Percentiles rank a stretch among this genome's conserved stretches.
These are phyloP conservation scores for Eumaeus atala DNA, from an alignment of 1,140 invertebrate species.

Conservation along the genomic window DNA sequence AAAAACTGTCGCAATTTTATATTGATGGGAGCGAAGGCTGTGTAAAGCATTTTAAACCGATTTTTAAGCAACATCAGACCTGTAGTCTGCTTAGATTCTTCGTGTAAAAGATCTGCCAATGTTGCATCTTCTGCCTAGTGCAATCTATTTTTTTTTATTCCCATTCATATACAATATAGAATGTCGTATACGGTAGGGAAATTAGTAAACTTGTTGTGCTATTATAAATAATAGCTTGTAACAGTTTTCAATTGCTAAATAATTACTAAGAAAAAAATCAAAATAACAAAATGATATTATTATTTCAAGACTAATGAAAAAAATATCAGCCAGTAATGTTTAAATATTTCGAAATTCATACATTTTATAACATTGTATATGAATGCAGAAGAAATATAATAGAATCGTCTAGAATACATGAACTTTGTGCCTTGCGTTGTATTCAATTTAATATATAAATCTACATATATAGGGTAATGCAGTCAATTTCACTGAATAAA, in stretches of 20 bases:
- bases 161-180: conserved; percentile 2
- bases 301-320: no score
- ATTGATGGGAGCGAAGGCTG: conserved; percentile 43
- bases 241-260: conserved; percentile 8
- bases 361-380: conserved; percentile 10
- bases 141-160: conserved; percentile 9
- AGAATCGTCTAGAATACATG: conserved; percentile 16
- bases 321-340: no score
- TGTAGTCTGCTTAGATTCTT: conserved; percentile 35
- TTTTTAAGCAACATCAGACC: conserved; percentile 29
- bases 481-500: conserved; percentile 65
- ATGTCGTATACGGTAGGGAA: no score
- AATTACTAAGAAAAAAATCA: no score
- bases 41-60: conserved; percentile 47
- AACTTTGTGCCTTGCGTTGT: conserved; percentile 67
- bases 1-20: conserved; percentile 43
- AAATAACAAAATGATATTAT: no score
- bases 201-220: no score
- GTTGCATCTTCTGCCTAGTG: conserved; percentile 17
- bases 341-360: conserved; percentile 2
- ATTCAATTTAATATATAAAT: conserved; percentile 46
- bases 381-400: not conserved
- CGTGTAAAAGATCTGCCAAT: conserved; percentile 56
- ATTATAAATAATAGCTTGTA: no score
- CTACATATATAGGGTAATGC: conserved; percentile 55